phyloP scores from a whole-genome alignment of 2,113 vertebrate genomes.

The Aleadryas rufinucha region DNA sequence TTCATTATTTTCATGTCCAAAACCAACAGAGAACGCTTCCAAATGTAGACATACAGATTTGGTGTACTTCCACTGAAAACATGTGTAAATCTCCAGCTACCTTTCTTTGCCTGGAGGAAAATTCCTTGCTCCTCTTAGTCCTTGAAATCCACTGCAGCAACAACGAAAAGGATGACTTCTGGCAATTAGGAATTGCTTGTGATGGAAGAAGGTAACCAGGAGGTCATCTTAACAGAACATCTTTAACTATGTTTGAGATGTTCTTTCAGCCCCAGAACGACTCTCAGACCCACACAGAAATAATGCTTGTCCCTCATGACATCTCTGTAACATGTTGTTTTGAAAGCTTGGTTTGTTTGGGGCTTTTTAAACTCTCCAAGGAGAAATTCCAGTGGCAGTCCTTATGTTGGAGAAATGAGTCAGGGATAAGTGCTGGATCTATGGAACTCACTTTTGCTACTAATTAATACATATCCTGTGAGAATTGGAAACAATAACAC shows the following conservation, averaged over 20 bases:
- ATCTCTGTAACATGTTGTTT: not conserved
- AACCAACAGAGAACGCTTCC: slow-evolving; percentile 26
- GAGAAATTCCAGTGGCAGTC: not conserved
- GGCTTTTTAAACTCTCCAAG: not conserved
- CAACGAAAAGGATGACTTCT: not conserved
- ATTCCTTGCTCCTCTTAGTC: slow-evolving; percentile 2
- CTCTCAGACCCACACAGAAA: not conserved
- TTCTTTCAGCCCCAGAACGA: not conserved
- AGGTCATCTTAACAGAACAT: not conserved
- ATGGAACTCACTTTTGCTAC: not conserved
- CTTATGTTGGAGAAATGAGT: not conserved
- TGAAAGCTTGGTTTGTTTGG: not conserved
- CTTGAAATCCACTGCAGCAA: not conserved
- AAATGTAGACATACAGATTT: slow-evolving; percentile 34
- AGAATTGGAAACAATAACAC: not conserved
- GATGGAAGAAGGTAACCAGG: not conserved
- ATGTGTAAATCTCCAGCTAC: slow-evolving; percentile 24
- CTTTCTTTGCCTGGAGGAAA: slow-evolving; percentile 35
- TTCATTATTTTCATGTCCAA: slow-evolving; percentile 42
- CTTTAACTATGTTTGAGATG: not conserved
- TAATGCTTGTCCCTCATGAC: not conserved
- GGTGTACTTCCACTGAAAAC: slow-evolving; percentile 55
- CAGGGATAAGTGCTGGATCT: not conserved
- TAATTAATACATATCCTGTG: not conserved
- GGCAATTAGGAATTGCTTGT: not conserved